phyloP scores from a whole-genome alignment of 2,888 invertebrate genomes.

The Didymodactylos carnosus region DNA sequence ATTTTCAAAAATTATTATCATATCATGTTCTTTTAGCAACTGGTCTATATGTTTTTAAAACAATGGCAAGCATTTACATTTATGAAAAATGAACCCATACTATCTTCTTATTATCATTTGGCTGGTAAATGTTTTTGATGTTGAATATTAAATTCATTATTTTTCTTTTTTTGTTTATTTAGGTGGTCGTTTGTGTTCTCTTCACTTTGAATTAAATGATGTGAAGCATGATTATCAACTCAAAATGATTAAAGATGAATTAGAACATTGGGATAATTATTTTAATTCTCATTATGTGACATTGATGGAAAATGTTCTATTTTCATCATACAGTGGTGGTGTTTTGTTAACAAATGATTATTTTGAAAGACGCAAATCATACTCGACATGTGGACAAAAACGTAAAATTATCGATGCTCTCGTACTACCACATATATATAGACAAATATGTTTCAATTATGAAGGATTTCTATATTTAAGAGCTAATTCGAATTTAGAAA shows the following conservation, averaged over 20 bases:
- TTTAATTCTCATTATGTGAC: constrained; percentile 53
- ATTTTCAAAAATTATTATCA: neutral
- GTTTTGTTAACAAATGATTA: constrained; percentile 56
- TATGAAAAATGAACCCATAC: neutral
- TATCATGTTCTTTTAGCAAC: neutral
- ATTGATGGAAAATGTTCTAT: constrained; percentile 65
- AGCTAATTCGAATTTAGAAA: constrained; percentile 25
- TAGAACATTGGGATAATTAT: constrained; percentile 16
- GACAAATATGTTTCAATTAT: constrained; percentile 54
- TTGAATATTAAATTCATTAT: neutral
- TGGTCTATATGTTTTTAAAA: neutral
- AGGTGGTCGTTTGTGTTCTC: neutral
- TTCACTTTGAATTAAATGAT: neutral
- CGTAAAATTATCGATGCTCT: constrained; percentile 25
- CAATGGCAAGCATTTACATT: neutral
- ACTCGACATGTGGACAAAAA: constrained; percentile 17
- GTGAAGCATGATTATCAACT: neutral
- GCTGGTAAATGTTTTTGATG: too few relatives aligned
- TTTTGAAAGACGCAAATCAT: constrained; percentile 48
- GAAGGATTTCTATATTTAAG: constrained; percentile 32
- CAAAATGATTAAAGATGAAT: neutral
- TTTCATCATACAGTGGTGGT: constrained; percentile 64
- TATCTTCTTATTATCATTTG: neutral
- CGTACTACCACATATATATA: constrained; percentile 60
- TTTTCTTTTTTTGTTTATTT: neutral